Evolutionary conservation across 2,888 invertebrate genomes (phyloP).

Genomic region (Tuberolachnus salignus): DNA sequence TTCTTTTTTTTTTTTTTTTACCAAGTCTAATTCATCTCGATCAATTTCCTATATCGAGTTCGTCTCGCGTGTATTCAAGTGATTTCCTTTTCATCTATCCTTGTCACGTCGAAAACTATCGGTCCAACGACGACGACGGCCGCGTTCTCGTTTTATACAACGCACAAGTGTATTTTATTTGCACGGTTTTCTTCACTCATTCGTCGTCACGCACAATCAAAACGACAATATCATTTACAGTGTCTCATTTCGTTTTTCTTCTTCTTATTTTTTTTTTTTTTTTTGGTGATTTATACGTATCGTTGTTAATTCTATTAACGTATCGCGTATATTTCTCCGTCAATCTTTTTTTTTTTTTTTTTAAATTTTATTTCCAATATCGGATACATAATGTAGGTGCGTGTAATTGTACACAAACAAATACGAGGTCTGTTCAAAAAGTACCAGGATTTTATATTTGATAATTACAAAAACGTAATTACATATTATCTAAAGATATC

Average conservation of each 20-base stretch:
- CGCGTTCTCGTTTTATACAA: background rate
- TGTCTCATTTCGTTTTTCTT: background rate
- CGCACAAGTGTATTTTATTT: background rate
- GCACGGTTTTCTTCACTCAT: background rate
- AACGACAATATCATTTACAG: conserved; percentile 1
- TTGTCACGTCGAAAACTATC: conserved; percentile 4
- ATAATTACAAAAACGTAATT: too few species aligned
- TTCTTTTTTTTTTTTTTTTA: background rate
- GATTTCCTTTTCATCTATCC: conserved; percentile 20
- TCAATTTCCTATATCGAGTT: conserved; percentile 27
- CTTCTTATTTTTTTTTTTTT: too few species aligned
- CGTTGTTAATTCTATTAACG: too few species aligned
- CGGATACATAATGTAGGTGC: too few species aligned
- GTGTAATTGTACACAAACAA: too few species aligned
- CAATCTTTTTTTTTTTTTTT: too few species aligned
- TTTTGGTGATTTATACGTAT: too few species aligned
- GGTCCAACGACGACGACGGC: background rate
- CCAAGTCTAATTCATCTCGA: conserved; percentile 23
- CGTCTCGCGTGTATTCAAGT: background rate
- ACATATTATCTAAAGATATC: too few species aligned
- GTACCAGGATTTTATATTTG: too few species aligned
- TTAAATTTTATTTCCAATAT: too few species aligned
- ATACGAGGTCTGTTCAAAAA: too few species aligned
- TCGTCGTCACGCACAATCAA: conserved; percentile 1
- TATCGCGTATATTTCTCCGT: too few species aligned